These are phyloP conservation scores for Passer montanus DNA, from an alignment of 2,113 vertebrate species.

Conservation along the genomic window DNA sequence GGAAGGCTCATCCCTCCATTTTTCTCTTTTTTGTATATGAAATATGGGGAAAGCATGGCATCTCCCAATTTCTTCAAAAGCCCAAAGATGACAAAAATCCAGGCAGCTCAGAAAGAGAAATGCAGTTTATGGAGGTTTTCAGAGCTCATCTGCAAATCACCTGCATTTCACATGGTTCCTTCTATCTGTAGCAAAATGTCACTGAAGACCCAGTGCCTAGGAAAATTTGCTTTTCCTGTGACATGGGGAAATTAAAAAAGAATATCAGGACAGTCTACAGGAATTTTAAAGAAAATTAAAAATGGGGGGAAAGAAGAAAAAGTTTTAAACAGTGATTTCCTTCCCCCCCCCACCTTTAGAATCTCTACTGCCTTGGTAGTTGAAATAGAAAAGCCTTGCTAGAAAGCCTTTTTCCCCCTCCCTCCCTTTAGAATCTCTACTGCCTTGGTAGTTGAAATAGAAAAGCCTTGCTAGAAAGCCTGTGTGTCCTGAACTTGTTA, in stretches of 20 bases:
- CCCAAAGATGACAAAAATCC: neutral
- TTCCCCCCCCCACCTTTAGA: accelerated
- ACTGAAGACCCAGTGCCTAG: neutral
- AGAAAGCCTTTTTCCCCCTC: too few relatives aligned
- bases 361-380: neutral
- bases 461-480: neutral
- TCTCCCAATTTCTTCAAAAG: neutral
- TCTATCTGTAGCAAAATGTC: neutral
- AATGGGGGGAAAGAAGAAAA: neutral
- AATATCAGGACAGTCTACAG: neutral
- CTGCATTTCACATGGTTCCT: neutral
- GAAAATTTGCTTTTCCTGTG: neutral
- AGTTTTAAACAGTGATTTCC: neutral
- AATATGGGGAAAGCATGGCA: neutral
- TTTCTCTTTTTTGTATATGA: neutral
- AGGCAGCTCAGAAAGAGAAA: neutral
- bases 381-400: neutral
- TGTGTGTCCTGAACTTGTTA: neutral
- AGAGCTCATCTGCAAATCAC: neutral
- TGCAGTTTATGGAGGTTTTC: neutral
- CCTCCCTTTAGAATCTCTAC: neutral
- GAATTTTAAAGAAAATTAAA: neutral
- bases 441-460: neutral
- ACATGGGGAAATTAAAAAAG: neutral
- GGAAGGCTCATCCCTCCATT: neutral